These are phyloP conservation scores for Branchellion lobata DNA, from an alignment of 2,888 invertebrate species.

Conservation along the genomic window DNA sequence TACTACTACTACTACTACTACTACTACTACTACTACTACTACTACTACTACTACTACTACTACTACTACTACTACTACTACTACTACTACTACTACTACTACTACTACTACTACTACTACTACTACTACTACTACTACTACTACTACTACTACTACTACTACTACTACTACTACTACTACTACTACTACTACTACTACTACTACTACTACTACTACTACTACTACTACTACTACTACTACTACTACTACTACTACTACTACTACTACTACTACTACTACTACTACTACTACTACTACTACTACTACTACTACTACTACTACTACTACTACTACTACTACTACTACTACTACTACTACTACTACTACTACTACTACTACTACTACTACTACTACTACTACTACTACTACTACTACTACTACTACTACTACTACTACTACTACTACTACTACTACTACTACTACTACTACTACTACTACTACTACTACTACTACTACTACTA, in stretches of 20 bases:
- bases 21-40: slow-evolving; percentile 16
- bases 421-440: background rate
- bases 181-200: background rate
- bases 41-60: slow-evolving; percentile 39
- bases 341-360: background rate
- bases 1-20: slow-evolving; percentile 37
- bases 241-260: background rate
- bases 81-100: slow-evolving; percentile 35
- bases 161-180: background rate
- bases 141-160: background rate
- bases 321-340: background rate
- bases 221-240: background rate
- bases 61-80: slow-evolving; percentile 39
- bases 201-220: background rate
- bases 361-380: background rate
- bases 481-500: background rate
- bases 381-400: background rate
- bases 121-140: background rate
- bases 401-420: background rate
- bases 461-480: background rate
- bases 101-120: background rate
- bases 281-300: background rate
- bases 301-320: background rate
- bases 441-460: background rate
- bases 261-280: background rate